Evolutionary conservation across 2,797 vertebrate genomes (phyloP).

Genomic region (Oreochromis grahami): DNA sequence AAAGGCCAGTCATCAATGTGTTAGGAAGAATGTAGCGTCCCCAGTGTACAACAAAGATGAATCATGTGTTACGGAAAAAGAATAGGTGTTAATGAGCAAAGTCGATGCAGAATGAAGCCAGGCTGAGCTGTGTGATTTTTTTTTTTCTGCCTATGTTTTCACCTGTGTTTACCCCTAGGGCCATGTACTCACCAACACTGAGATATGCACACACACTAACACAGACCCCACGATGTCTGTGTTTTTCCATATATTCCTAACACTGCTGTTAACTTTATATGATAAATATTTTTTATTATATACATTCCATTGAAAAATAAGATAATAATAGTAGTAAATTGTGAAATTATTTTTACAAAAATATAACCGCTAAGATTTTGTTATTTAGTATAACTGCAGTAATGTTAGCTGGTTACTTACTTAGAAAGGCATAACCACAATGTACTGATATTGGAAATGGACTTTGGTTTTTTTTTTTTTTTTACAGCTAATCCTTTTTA

Average conservation of each 20-base stretch:
- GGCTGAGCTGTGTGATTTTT: neutral
- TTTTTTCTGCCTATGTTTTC: conserved; percentile 17
- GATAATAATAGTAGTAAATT: neutral
- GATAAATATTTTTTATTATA: neutral
- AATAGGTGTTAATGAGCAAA: conserved; percentile 29
- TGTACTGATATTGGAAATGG: neutral
- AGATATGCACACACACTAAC: neutral
- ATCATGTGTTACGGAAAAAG: conserved; percentile 15
- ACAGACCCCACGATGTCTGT: neutral
- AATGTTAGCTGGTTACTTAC: neutral
- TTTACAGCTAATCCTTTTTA: neutral
- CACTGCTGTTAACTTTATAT: neutral
- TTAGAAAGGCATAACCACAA: neutral
- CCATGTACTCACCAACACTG: neutral
- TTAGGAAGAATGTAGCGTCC: neutral
- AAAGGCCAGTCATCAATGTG: conserved; percentile 7
- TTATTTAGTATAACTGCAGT: neutral
- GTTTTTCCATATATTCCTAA: neutral
- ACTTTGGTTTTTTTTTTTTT: neutral
- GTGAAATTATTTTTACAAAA: neutral
- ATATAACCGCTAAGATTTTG: neutral
- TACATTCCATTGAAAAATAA: neutral
- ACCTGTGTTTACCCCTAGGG: conserved; percentile 8
- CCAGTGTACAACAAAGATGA: conserved; percentile 10
- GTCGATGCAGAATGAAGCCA: conserved; percentile 7